Evolutionary conservation across 2,888 invertebrate genomes (phyloP).

Genomic region (Conchocele bisecta): DNA sequence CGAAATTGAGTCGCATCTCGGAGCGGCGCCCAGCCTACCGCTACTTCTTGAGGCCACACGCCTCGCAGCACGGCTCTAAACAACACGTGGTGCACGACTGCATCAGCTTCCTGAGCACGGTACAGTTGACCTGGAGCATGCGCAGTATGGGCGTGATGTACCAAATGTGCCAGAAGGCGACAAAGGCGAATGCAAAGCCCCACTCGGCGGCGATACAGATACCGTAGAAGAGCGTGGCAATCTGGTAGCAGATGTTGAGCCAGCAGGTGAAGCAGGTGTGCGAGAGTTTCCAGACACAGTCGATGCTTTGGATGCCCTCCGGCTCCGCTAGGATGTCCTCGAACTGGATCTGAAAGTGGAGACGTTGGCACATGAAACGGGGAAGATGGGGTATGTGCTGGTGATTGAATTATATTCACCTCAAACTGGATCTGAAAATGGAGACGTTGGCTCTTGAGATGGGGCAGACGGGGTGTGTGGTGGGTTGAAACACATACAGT

Average conservation of each 20-base stretch:
- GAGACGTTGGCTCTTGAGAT: too few relatives aligned
- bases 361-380: too few relatives aligned
- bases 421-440: too few relatives aligned
- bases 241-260: conserved; percentile 88
- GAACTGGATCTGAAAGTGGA: conserved; percentile 63
- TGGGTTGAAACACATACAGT: too few relatives aligned
- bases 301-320: conserved; percentile 82
- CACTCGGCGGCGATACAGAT: conserved; percentile 87
- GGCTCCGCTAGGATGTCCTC: conserved; percentile 73
- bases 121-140: conserved; percentile 86
- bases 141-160: conserved; percentile 88
- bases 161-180: conserved; percentile 88
- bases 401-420: too few relatives aligned
- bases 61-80: conserved; percentile 68
- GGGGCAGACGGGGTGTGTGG: too few relatives aligned
- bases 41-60: too few relatives aligned
- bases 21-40: too few relatives aligned
- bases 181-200: conserved; percentile 80
- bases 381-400: too few relatives aligned
- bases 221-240: conserved; percentile 85
- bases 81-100: conserved; percentile 84
- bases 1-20: too few relatives aligned
- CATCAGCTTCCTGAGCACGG: conserved; percentile 73
- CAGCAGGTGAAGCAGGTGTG: conserved; percentile 86
- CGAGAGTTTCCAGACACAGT: conserved; percentile 89